Evolutionary conservation across 2,113 vertebrate species (phyloP).

Genomic region (Microcebus tavaratra): DNA sequence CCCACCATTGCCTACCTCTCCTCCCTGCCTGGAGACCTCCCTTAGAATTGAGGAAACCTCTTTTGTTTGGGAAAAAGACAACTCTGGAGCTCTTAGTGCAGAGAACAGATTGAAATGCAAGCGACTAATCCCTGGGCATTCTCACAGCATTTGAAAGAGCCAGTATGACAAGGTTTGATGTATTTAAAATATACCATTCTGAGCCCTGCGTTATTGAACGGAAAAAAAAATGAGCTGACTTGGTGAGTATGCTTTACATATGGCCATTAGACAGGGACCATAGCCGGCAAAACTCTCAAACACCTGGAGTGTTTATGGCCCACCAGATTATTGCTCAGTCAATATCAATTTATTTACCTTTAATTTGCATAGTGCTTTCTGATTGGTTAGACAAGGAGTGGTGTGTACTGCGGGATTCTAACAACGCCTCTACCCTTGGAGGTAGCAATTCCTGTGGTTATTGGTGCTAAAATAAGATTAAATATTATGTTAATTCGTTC

Average conservation of each 20-base stretch:
- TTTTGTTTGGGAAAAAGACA: neutral
- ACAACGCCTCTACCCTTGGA: constrained; percentile 66
- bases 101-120: constrained; percentile 41
- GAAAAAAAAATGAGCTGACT: constrained; percentile 51
- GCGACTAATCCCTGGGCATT: constrained; percentile 28
- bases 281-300: neutral
- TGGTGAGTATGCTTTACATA: constrained; percentile 64
- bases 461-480: constrained; percentile 86
- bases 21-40: constrained; percentile 36
- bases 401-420: constrained; percentile 58
- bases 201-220: neutral
- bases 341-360: constrained; percentile 68
- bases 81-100: neutral
- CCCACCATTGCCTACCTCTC: neutral
- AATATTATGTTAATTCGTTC: constrained; percentile 76
- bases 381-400: constrained; percentile 66
- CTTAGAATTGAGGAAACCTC: constrained; percentile 2
- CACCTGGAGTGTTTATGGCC: constrained; percentile 60
- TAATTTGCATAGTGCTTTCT: constrained; percentile 74
- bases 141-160: constrained; percentile 55
- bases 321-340: constrained; percentile 67
- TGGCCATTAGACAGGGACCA: constrained; percentile 53
- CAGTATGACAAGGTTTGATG: constrained; percentile 36
- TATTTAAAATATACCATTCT: constrained; percentile 40
- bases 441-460: constrained; percentile 81